Base-by-base conservation (phyloP, 1,140 invertebrate genomes). In the Neotoxoptera formosana region DNA sequence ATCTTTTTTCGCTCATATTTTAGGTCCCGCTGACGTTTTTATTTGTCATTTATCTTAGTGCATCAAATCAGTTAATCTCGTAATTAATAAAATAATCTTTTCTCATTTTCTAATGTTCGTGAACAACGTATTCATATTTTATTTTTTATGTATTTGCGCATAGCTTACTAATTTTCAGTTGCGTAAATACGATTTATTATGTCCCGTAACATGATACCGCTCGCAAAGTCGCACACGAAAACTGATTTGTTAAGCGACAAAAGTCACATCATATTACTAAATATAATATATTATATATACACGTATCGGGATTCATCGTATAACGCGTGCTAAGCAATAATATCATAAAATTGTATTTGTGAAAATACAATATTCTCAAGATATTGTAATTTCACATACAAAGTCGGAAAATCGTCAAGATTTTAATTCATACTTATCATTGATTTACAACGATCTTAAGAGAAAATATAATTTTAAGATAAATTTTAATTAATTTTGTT, bases 81-180 rank as follows among this genome's bases (percentile, higher is more conserved):
- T n/a, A 76, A 17, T 76, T 76, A 20, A n/a, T 76, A 76, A 76
- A 76, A 76, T 76, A 76, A 76, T 76, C 60, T 76, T 76, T 76
- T 1, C 30, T 76, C 60, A 30, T 67, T 14, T 34, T 17, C 30
- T n/a, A 17, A 76, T 76, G n/a, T 76, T 76, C 14, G 11, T 14
- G 60, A 76, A 7, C 6, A n/a, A 76, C 60, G 60, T 17, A 76
- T n/a, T n/a, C 25, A 11, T 67, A n/a, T 67, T 53, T 1, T 60
- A 14, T 67, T 67, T 67, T 30, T 30, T 67, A 76, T 17, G 4
- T 76, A 76, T 76, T 76, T 76, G 60, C 60, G 1, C 17, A 76
- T 76, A n/a, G 14, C 30, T 76, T n/a, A 76, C n/a, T 76, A 76
- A 34, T n/a, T 76, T n/a, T 76, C 30, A 76, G 25, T 67, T 67